These are phyloP conservation scores for Oscheius onirici DNA, from an alignment of 2,888 invertebrate genomes.

Conservation along the genomic window DNA sequence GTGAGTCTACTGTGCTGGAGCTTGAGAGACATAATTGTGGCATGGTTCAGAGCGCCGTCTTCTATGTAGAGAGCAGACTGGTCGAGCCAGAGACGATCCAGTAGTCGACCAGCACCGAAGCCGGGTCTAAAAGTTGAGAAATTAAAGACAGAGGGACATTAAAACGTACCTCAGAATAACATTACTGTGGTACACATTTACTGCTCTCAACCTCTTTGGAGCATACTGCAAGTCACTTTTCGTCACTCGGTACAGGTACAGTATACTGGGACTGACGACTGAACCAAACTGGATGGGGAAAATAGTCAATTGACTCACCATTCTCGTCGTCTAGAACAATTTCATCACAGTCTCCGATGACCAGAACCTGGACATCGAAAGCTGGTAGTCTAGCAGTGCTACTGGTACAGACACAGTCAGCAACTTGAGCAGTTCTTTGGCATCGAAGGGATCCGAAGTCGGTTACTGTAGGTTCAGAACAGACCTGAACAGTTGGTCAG, in stretches of 20 bases:
- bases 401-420: slow-evolving; percentile 26
- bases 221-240: slow-evolving; percentile 16
- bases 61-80: slow-evolving; percentile 17
- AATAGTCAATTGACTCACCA: background rate
- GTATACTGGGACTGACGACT: slow-evolving; percentile 7
- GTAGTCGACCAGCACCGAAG: background rate
- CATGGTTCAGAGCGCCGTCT: slow-evolving; percentile 24
- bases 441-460: slow-evolving; percentile 17
- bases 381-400: slow-evolving; percentile 8
- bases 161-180: slow-evolving; percentile 11
- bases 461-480: slow-evolving; percentile 3
- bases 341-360: slow-evolving; percentile 30
- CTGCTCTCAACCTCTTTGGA: slow-evolving; percentile 10
- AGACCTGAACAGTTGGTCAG: background rate
- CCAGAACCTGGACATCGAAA: slow-evolving; percentile 17
- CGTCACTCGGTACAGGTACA: slow-evolving; percentile 27
- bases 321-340: slow-evolving; percentile 9
- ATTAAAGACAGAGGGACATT: background rate
- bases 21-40: background rate
- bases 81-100: slow-evolving; percentile 15
- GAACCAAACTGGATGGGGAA: background rate
- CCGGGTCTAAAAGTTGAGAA: background rate
- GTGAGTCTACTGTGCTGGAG: background rate
- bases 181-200: slow-evolving; percentile 24
- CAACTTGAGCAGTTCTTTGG: slow-evolving; percentile 1